phyloP scores from a whole-genome alignment of 2,797 vertebrate species.

The Sebastes iracundus region DNA sequence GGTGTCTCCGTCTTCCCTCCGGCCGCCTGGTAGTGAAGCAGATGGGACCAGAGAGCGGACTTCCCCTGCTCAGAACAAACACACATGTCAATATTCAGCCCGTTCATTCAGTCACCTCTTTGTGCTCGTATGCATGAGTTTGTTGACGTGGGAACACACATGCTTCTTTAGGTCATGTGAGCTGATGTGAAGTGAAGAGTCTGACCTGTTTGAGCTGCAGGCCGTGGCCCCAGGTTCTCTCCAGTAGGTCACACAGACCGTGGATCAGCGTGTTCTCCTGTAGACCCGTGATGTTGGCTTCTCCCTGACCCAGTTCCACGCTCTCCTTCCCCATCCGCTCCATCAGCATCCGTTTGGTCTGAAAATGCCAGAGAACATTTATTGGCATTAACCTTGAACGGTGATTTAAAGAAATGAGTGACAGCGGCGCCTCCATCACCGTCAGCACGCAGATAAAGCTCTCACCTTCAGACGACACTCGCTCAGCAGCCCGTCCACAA shows the following conservation, averaged over 20 bases:
- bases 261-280: slow-evolving; percentile 97
- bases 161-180: slow-evolving; percentile 20
- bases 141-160: not conserved
- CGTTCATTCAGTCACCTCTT: not conserved
- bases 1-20: slow-evolving; percentile 88
- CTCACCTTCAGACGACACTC: slow-evolving; percentile 97
- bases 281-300: slow-evolving; percentile 93
- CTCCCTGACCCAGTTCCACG: slow-evolving; percentile 93
- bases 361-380: not conserved
- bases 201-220: slow-evolving; percentile 96
- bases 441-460: not conserved
- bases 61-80: slow-evolving; percentile 86
- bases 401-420: not conserved
- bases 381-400: not conserved
- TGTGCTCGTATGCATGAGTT: not conserved
- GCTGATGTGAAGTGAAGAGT: not conserved
- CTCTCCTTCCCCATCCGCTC: slow-evolving; percentile 97
- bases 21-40: slow-evolving; percentile 93
- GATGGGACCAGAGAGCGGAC: slow-evolving; percentile 97
- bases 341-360: slow-evolving; percentile 98
- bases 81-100: slow-evolving; percentile 9
- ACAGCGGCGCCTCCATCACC: too few relatives aligned
- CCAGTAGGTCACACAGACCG: slow-evolving; percentile 95
- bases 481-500: slow-evolving; percentile 93
- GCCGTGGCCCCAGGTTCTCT: slow-evolving; percentile 98